Conservation (phyloP, 2,888 invertebrate genomes). For the Sminthurinus aureus region DNA sequence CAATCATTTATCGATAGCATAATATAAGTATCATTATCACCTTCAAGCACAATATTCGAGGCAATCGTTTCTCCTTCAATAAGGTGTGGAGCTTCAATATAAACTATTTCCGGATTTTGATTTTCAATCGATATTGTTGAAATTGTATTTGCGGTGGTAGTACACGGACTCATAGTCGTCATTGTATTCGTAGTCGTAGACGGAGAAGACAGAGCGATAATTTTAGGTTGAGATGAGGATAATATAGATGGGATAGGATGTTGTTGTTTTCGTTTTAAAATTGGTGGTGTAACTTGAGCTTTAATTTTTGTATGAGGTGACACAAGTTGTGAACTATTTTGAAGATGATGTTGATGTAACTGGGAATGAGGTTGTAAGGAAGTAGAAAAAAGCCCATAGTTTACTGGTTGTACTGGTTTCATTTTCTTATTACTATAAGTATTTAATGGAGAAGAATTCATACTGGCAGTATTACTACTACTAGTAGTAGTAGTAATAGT, state of each 20-base stretch:
- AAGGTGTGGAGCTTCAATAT: not conserved
- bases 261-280: constrained; percentile 26
- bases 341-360: not conserved
- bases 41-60: not conserved
- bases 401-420: too few relatives aligned
- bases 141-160: not conserved
- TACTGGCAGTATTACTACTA: too few relatives aligned
- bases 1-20: too few relatives aligned
- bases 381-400: too few relatives aligned
- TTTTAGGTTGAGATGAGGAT: too few relatives aligned
- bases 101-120: constrained; percentile 1
- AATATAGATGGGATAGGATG: too few relatives aligned
- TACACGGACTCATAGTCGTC: not conserved
- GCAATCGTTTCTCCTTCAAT: not conserved
- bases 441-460: too few relatives aligned
- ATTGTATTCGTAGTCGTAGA: not conserved
- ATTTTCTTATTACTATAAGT: too few relatives aligned
- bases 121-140: not conserved
- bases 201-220: too few relatives aligned
- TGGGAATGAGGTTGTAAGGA: too few relatives aligned
- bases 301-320: too few relatives aligned
- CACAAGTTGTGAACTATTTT: not conserved
- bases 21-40: not conserved
- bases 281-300: constrained; percentile 25
- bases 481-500: too few relatives aligned